These are phyloP conservation scores for Embidobia sp. DNA, from an alignment of 2,888 invertebrate species.

Conservation along the genomic window DNA sequence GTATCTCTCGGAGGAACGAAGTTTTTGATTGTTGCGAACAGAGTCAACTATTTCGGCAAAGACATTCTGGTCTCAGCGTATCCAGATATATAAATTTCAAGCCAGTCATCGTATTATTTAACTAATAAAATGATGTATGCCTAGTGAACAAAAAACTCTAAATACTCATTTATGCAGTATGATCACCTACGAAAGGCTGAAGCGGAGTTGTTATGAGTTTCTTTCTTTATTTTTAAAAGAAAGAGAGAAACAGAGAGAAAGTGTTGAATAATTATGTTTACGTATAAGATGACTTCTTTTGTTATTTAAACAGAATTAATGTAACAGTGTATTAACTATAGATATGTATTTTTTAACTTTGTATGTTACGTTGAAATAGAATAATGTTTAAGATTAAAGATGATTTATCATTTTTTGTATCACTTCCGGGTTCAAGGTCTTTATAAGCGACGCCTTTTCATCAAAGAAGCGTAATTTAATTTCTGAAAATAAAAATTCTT, in stretches of 20 bases:
- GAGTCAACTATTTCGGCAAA: conserved; percentile 89
- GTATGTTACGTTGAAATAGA: conserved; percentile 45
- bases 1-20: conserved; percentile 87
- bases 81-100: conserved; percentile 86
- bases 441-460: no score
- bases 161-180: conserved; percentile 49
- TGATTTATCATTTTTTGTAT: background rate
- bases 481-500: conserved; percentile 45
- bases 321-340: conserved; percentile 22
- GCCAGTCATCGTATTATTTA: no score
- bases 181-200: conserved; percentile 30
- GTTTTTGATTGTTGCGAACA: conserved; percentile 88
- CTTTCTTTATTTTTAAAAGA: background rate
- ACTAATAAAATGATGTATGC: background rate
- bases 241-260: background rate
- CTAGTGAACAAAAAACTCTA: conserved; percentile 34
- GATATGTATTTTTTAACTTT: conserved; percentile 59
- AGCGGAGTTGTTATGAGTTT: background rate
- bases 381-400: conserved; percentile 11
- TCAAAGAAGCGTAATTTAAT: conserved; percentile 34
- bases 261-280: background rate
- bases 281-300: background rate
- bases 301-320: background rate
- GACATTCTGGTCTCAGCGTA: conserved; percentile 91
- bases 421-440: background rate